Evolutionary conservation across 92 coral and sea anemone genomes (phyloP).

Genomic region (Hydrozoanthus gracilis): DNA sequence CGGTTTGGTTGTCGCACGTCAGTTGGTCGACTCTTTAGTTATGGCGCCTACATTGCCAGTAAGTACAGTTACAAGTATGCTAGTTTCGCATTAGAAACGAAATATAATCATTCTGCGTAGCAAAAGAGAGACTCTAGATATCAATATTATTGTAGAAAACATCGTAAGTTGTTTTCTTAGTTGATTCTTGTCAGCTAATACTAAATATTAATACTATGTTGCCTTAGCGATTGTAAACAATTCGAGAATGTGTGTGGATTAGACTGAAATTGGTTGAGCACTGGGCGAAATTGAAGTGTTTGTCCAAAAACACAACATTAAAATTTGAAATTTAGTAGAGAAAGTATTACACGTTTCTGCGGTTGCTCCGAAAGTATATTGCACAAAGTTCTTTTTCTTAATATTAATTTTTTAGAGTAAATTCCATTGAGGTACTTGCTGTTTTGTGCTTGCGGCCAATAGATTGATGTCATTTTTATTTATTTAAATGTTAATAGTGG

Average conservation of each 20-base stretch:
- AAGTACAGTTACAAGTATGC: background rate
- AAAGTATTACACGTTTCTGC: background rate
- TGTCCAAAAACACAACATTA: too few species aligned
- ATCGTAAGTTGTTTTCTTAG: background rate
- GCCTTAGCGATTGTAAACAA: background rate
- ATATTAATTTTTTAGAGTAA: too few species aligned
- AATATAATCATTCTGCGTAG: background rate
- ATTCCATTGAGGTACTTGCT: too few species aligned
- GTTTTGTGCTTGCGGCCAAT: too few species aligned
- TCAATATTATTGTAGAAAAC: background rate
- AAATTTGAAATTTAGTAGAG: too few species aligned
- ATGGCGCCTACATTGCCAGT: background rate
- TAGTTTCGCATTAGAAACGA: background rate
- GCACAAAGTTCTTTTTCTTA: too few species aligned
- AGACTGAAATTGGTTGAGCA: too few species aligned
- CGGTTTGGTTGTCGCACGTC: background rate
- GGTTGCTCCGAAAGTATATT: too few species aligned
- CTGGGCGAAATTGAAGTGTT: too few species aligned
- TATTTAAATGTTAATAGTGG: too few species aligned
- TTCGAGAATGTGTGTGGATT: background rate
- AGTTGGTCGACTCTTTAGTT: background rate
- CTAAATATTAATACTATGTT: background rate
- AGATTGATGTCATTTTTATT: too few species aligned
- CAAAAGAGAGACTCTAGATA: too few species aligned
- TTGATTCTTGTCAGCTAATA: background rate